These are phyloP conservation scores for Ptiloglossa arizonensis DNA, from an alignment of 1,140 invertebrate species.

Conservation along the genomic window DNA sequence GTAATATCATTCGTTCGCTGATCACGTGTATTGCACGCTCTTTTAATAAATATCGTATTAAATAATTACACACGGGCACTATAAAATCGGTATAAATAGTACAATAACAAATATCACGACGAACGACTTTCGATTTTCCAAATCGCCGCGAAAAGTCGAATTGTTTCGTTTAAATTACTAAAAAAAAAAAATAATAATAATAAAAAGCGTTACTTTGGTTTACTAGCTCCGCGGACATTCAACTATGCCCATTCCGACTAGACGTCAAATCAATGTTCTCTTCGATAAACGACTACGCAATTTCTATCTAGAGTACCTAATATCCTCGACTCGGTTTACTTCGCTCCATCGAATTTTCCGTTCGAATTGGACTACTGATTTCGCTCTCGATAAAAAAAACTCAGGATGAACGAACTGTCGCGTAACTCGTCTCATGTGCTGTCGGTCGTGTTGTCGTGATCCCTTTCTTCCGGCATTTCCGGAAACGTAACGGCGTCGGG, in stretches of 20 bases:
- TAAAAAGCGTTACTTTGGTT: constrained; percentile 50
- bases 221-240: not conserved
- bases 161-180: constrained; percentile 18
- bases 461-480: not conserved
- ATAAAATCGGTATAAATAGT: constrained; percentile 31
- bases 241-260: constrained; percentile 41
- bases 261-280: constrained; percentile 7
- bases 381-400: not conserved
- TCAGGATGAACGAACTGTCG: not conserved
- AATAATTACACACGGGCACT: constrained; percentile 32
- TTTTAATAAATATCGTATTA: constrained; percentile 45
- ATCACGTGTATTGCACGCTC: constrained; percentile 58
- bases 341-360: not conserved
- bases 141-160: not conserved
- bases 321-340: not conserved
- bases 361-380: not conserved
- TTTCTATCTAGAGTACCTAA: not conserved
- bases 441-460: constrained; percentile 12
- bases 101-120: constrained; percentile 42
- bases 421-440: not conserved
- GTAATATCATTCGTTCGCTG: constrained; percentile 52
- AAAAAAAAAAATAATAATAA: too few species aligned
- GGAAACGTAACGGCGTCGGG: constrained; percentile 10
- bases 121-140: not conserved
- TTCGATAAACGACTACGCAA: not conserved